Evolutionary conservation across 2,888 invertebrate species (phyloP), one percentile per base, ranked within the genome.

Genomic region (Eugnorisma glareosa): DNA sequence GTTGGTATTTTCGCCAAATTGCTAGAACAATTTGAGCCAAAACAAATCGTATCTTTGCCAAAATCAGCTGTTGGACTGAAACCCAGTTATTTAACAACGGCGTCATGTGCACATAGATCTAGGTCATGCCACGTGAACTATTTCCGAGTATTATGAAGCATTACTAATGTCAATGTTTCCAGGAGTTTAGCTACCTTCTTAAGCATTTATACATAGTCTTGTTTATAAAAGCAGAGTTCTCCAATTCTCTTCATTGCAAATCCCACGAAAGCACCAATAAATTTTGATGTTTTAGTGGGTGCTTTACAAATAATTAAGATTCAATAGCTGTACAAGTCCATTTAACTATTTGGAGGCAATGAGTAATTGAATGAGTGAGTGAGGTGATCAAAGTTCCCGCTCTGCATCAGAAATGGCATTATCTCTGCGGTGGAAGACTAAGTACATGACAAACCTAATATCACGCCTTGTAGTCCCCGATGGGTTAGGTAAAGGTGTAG

Each of bases 21-120:
- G 28, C 48, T 61, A 43, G 31, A 74, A 67, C 8, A 51, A 15
- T 70, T 76, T 74, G 71, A 72, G 78, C 83, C 85, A 86, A 81
- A 81, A 74, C 43, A 85, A 86, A 85, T 75, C 28, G 61, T 64
- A 37, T 51, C 59, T 75, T 67, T 86, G 85, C 85, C 85, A 83
- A 85, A 86, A 75, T 82, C 85, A 73, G 59, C 67, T 68, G 79
- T 84, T 81, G 74, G 78, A 80, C 86, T 64, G 71, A 31, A 74
- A 66, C n/a, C 40, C 45, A 70, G 57, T 40, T 51, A 76, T 73
- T 69, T 74, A 51, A 75, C 51, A 66, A 69, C 45, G 57, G 57
- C 43, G 24, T 67, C 68, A 51, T 37, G 48, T 72, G 73, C 64
- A 72, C 51, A 64, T 18, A 73, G 54, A 75, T 71, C 68, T 73